Conservation (phyloP, 2,113 vertebrate genomes). For the Rhinichthys klamathensis region DNA sequence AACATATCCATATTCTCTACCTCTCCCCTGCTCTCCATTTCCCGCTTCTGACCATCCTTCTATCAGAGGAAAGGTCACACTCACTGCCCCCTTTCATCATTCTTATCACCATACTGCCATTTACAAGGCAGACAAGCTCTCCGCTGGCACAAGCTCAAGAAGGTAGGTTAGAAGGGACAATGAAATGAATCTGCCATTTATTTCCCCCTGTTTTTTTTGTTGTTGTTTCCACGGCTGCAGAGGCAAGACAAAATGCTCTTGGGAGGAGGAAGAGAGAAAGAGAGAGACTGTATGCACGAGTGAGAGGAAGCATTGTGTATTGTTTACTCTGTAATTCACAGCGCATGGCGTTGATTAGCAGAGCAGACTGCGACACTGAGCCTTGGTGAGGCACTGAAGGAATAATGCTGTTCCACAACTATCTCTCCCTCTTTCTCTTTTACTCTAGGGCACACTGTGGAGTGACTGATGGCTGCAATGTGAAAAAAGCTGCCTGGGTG, state of each 20-base stretch:
- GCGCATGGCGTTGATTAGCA: constrained; percentile 69
- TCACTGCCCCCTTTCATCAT: constrained; percentile 68
- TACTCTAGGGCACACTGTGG: constrained; percentile 60
- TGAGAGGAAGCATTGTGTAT: constrained; percentile 54
- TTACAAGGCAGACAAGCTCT: constrained; percentile 65
- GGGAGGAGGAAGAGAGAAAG: constrained; percentile 61
- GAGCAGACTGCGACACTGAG: constrained; percentile 58
- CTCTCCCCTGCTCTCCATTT: constrained; percentile 24
- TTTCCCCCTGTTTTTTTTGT: constrained; percentile 57
- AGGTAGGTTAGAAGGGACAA: constrained; percentile 55
- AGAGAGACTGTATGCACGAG: constrained; percentile 3
- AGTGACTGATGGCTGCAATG: constrained; percentile 62
- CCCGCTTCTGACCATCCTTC: constrained; percentile 34
- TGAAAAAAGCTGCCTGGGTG: constrained; percentile 63
- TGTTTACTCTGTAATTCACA: constrained; percentile 67
- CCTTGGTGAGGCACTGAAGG: constrained; percentile 42
- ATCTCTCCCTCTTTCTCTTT: constrained; percentile 32
- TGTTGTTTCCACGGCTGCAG: constrained; percentile 59
- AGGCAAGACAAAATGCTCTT: constrained; percentile 66
- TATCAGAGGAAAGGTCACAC: constrained; percentile 61
- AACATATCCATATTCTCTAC: constrained; percentile 15
- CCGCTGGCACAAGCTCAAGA: constrained; percentile 64
- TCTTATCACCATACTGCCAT: constrained; percentile 68
- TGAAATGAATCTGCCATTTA: constrained; percentile 63
- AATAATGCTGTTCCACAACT: constrained; percentile 26